These are phyloP conservation scores for Doryteuthis pealeii DNA, from an alignment of 1,140 invertebrate species.

Conservation along the genomic window DNA sequence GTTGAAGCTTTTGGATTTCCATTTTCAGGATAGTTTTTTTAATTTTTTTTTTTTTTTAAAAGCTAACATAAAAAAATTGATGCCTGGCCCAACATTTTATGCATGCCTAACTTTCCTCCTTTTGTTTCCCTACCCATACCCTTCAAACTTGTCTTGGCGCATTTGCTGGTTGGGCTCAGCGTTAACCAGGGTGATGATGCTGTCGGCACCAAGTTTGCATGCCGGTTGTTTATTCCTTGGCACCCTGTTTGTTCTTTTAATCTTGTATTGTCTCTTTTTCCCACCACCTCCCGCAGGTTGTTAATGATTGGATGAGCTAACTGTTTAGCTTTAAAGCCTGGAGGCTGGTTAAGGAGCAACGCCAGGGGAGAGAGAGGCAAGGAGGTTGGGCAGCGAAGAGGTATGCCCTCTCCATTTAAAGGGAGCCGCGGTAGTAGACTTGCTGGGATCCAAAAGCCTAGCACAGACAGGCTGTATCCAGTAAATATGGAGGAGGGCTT, in stretches of 20 bases:
- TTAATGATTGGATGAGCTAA: conserved; percentile 25
- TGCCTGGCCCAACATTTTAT: no score
- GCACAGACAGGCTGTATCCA: conserved; percentile 19
- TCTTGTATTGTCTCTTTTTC: conserved; percentile 17
- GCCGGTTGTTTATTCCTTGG: not conserved
- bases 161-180: not conserved
- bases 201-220: not conserved
- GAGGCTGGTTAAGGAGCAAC: conserved; percentile 41
- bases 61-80: no score
- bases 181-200: no score
- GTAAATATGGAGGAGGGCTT: conserved; percentile 30
- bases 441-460: not conserved
- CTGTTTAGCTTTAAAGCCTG: conserved; percentile 40
- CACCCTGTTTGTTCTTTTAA: conserved; percentile 10
- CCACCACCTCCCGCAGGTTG: conserved; percentile 10
- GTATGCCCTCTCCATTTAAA: no score
- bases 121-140: not conserved
- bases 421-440: not conserved
- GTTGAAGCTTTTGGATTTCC: no score
- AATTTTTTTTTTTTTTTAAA: no score
- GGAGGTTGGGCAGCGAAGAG: conserved; percentile 9
- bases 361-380: conserved; percentile 33
- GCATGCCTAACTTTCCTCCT: not conserved
- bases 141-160: not conserved
- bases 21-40: no score